Evolutionary conservation across 64 coral and sea anemone species (phyloP).

Genomic region (Platygyra sinensis): DNA sequence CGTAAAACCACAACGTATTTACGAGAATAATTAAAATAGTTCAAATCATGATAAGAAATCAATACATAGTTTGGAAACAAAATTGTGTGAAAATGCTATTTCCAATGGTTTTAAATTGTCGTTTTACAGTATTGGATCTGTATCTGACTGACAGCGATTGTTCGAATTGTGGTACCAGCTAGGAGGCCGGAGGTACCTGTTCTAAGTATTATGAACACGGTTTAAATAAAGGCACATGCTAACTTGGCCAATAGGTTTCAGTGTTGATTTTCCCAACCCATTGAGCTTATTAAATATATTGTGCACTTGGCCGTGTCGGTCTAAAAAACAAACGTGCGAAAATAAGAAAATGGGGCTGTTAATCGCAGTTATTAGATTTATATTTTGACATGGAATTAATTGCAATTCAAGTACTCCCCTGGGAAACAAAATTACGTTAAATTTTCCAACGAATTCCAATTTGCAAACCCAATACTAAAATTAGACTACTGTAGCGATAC

Average conservation of each 20-base stretch:
- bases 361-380: background rate
- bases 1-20: too few species aligned
- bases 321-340: background rate
- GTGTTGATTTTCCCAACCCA: background rate
- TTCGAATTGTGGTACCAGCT: background rate
- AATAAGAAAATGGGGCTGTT: background rate
- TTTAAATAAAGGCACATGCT: background rate
- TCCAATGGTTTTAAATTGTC: background rate
- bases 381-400: conserved; percentile 17
- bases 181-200: background rate
- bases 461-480: background rate
- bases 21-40: too few species aligned
- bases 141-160: background rate
- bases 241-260: background rate
- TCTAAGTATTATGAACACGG: background rate
- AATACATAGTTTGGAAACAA: too few species aligned
- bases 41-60: too few species aligned
- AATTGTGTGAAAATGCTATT: background rate
- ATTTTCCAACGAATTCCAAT: background rate
- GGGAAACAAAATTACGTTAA: background rate
- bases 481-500: background rate
- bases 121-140: background rate
- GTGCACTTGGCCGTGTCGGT: background rate
- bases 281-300: background rate
- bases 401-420: background rate